These are phyloP conservation scores for Diadumene lineata DNA, from an alignment of 92 coral and sea anemone species.

Conservation along the genomic window DNA sequence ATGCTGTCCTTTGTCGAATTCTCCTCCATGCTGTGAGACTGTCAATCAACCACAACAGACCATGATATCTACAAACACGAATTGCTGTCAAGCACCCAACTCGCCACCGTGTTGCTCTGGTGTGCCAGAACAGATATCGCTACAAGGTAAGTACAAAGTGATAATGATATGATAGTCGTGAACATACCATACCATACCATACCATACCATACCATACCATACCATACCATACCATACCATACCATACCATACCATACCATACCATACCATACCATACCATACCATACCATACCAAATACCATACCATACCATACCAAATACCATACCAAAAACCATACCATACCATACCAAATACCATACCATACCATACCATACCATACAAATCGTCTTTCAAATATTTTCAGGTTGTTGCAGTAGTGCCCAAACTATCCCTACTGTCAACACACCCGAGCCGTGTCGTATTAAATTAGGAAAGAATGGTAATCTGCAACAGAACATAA, in stretches of 20 bases:
- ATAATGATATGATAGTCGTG: not conserved
- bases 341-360: no score
- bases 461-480: not conserved
- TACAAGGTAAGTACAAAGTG: not conserved
- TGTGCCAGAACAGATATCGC: not conserved
- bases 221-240: no score
- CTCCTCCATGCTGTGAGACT: not conserved
- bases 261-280: no score
- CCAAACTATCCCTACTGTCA: not conserved
- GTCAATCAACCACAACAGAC: not conserved
- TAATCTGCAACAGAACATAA: not conserved
- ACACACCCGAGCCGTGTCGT: not conserved
- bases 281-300: no score
- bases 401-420: not conserved
- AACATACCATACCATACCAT: no score
- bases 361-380: no score
- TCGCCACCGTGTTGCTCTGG: not conserved
- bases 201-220: no score
- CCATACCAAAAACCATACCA: no score
- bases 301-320: no score
- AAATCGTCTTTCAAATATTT: not conserved
- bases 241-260: no score
- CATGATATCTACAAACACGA: not conserved
- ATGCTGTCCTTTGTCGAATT: not conserved
- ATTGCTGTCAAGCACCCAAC: not conserved